phyloP scores from a whole-genome alignment of 2,797 vertebrate species.

The Neosilurus mollespiculum region DNA sequence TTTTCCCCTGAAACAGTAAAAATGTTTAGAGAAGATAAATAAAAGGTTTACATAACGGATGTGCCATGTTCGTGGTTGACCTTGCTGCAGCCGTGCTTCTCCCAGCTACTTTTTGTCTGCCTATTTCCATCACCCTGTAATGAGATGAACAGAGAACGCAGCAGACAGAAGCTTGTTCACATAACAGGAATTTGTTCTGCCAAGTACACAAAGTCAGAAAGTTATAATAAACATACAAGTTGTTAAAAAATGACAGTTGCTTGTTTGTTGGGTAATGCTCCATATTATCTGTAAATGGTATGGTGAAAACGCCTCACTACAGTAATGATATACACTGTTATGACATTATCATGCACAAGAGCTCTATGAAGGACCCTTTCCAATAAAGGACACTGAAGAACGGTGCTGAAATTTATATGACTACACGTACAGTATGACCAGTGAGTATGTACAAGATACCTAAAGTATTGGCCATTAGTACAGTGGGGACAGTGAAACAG shows the following conservation, averaged over 20 bases:
- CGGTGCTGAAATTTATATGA: neutral
- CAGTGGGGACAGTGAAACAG: neutral
- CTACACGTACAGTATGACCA: neutral
- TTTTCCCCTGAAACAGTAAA: slow-evolving; percentile 72
- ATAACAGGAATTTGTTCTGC: neutral
- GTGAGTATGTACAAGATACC: neutral
- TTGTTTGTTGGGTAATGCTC: neutral
- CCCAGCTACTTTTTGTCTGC: slow-evolving; percentile 35
- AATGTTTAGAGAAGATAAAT: slow-evolving; percentile 92
- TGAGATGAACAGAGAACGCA: slow-evolving; percentile 5
- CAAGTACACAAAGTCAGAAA: neutral
- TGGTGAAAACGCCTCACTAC: neutral
- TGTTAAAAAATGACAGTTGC: neutral
- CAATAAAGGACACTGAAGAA: neutral
- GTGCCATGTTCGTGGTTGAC: slow-evolving; percentile 69
- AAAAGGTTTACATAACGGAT: slow-evolving; percentile 88
- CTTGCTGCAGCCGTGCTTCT: slow-evolving; percentile 40
- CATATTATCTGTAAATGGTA: no score
- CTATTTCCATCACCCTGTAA: slow-evolving; percentile 19
- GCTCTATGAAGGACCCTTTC: neutral
- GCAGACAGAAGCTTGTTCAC: slow-evolving; percentile 5
- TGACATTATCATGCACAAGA: neutral
- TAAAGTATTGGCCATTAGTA: neutral
- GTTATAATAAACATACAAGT: neutral
- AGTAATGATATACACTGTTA: neutral